Evolutionary conservation across 2,888 invertebrate species (phyloP).

Genomic region (Subacronicta megacephala): DNA sequence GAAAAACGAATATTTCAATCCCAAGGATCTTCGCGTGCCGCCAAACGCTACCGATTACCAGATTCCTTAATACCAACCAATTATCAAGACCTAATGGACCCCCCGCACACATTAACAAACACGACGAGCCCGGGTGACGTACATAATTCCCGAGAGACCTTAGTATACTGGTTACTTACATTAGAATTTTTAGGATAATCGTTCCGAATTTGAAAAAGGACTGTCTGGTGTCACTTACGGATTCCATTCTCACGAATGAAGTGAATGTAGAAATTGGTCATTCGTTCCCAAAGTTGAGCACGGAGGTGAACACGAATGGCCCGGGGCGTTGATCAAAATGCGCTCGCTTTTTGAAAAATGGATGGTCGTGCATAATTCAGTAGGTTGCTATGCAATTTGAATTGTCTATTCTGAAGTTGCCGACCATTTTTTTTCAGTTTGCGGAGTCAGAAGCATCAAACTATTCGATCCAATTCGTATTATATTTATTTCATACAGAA

Average conservation of each 20-base stretch:
- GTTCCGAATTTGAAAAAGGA: constrained; percentile 48
- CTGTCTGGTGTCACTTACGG: constrained; percentile 66
- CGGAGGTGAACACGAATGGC: constrained; percentile 51
- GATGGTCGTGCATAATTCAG: constrained; percentile 50
- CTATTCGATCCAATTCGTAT: too few species aligned
- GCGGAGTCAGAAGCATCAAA: neutral
- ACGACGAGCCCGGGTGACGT: neutral
- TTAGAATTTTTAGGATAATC: constrained; percentile 54
- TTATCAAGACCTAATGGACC: constrained; percentile 22
- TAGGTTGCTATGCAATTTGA: constrained; percentile 48
- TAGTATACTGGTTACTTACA: constrained; percentile 30
- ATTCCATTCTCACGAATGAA: constrained; percentile 72
- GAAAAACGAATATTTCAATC: constrained; percentile 47
- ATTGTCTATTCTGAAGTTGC: constrained; percentile 32
- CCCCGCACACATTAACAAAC: neutral
- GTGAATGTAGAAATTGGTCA: constrained; percentile 54
- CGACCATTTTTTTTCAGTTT: constrained; percentile 22
- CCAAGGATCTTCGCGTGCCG: constrained; percentile 68
- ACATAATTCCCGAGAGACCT: constrained; percentile 12
- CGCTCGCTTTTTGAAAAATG: constrained; percentile 47
- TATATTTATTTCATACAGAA: too few species aligned
- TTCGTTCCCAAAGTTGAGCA: constrained; percentile 45
- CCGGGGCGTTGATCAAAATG: constrained; percentile 46
- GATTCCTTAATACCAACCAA: constrained; percentile 69
- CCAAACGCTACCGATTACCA: constrained; percentile 77